Percentiles rank a stretch among this genome's conserved stretches.
Evolutionary conservation across 2,113 vertebrate species (phyloP).

Genomic region (Baryphthengus martii): DNA sequence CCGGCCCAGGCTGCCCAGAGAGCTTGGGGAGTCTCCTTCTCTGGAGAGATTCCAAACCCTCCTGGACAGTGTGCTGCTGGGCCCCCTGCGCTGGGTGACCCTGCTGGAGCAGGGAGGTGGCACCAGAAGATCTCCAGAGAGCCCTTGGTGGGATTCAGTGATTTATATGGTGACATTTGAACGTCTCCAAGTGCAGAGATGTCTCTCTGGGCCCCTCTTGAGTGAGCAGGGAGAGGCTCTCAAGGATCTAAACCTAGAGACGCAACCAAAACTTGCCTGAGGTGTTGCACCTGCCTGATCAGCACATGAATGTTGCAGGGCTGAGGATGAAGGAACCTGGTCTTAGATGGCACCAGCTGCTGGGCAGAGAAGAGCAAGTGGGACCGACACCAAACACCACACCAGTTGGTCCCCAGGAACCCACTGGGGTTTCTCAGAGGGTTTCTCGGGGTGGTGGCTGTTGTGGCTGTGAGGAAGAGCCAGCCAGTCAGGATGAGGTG

Average conservation of each 20-base stretch:
- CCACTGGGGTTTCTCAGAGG: neutral
- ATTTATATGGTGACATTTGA: accelerated
- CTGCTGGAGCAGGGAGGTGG: too few relatives aligned
- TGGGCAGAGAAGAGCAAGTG: accelerated
- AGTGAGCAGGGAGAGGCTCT: neutral
- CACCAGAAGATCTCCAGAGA: too few relatives aligned
- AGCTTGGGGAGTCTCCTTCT: too few relatives aligned
- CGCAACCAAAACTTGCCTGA: neutral
- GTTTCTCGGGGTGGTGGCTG: neutral
- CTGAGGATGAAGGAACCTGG: neutral
- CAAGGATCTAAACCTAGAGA: neutral
- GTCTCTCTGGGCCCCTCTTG: neutral
- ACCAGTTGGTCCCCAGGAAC: accelerated
- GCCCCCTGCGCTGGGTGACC: too few relatives aligned
- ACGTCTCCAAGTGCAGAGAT: neutral
- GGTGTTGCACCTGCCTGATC: neutral
- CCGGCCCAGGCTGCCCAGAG: too few relatives aligned
- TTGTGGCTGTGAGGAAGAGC: neutral
- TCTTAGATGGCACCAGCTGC: accelerated
- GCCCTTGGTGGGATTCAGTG: too few relatives aligned
- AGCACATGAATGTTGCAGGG: accelerated
- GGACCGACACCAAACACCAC: neutral
- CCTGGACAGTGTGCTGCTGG: too few relatives aligned
- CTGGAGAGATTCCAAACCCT: too few relatives aligned
- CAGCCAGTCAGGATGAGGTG: neutral